These are phyloP conservation scores for Scaptodrosophila latifasciaeformis DNA, from an alignment of 2,888 invertebrate species.

Conservation along the genomic window DNA sequence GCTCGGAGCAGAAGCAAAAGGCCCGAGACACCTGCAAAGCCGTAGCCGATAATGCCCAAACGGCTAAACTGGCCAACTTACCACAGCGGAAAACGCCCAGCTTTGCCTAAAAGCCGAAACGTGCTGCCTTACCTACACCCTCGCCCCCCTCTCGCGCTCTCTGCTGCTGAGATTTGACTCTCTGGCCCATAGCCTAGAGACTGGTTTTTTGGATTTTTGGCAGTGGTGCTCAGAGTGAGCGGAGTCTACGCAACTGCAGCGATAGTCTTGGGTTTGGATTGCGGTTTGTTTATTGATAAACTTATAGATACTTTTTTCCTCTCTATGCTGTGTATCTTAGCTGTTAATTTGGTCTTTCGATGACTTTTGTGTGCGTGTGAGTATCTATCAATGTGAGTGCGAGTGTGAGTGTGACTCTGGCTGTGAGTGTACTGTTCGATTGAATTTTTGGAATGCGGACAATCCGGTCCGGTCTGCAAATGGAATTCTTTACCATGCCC, in stretches of 20 bases:
- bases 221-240: slow-evolving; percentile 10
- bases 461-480: slow-evolving; percentile 71
- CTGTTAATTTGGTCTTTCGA: slow-evolving; percentile 68
- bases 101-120: background rate
- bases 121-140: slow-evolving; percentile 24
- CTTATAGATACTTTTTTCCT: slow-evolving; percentile 54
- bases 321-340: no score
- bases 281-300: slow-evolving; percentile 65
- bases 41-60: slow-evolving; percentile 10
- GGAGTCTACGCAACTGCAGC: slow-evolving; percentile 27
- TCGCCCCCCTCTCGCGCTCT: slow-evolving; percentile 19
- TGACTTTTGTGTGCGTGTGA: slow-evolving; percentile 24
- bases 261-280: slow-evolving; percentile 38
- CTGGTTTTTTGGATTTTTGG: slow-evolving; percentile 46
- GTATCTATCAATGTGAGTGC: slow-evolving; percentile 9
- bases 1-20: background rate
- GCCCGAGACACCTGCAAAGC: slow-evolving; percentile 18
- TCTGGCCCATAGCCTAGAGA: slow-evolving; percentile 30
- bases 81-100: slow-evolving; percentile 6
- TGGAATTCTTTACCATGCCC: slow-evolving; percentile 70
- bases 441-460: slow-evolving; percentile 70
- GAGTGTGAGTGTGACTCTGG: slow-evolving; percentile 14
- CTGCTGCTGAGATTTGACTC: slow-evolving; percentile 25
- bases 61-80: background rate
- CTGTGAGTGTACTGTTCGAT: slow-evolving; percentile 47